phyloP scores from a whole-genome alignment of 2,797 vertebrate species.

The Coranthus polyacanthus region DNA sequence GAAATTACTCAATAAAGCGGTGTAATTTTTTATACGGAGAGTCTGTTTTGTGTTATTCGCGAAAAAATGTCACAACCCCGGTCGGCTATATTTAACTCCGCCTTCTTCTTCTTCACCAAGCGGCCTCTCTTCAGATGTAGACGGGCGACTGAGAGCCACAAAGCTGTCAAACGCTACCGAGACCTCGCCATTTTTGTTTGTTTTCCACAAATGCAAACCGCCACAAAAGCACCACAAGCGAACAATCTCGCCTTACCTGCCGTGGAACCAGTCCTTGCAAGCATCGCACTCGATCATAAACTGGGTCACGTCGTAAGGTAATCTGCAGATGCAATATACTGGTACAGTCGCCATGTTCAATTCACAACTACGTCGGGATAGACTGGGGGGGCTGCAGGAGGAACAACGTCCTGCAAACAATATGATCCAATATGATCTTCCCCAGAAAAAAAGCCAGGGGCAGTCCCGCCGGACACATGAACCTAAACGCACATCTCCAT shows the following conservation, averaged over 20 bases:
- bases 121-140: conserved; percentile 85
- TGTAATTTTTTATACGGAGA: conserved; percentile 25
- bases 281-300: conserved; percentile 99
- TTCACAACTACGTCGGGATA: conserved; percentile 89
- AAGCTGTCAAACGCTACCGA: conserved; percentile 81
- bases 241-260: conserved; percentile 88
- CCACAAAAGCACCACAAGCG: conserved; percentile 44
- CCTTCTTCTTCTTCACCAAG: conserved; percentile 87
- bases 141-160: conserved; percentile 80
- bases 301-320: conserved; percentile 99
- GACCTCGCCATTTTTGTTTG: conserved; percentile 74
- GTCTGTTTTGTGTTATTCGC: conserved; percentile 69
- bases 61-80: conserved; percentile 81
- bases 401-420: conserved; percentile 85
- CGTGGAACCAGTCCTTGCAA: conserved; percentile 99
- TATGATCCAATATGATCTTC: conserved; percentile 82
- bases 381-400: conserved; percentile 83
- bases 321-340: conserved; percentile 98
- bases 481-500: conserved; percentile 69
- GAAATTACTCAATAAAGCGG: conserved; percentile 6
- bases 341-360: conserved; percentile 99
- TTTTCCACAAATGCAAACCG: conserved; percentile 63
- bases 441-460: conserved; percentile 79
- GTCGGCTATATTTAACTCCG: conserved; percentile 83
- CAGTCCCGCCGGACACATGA: conserved; percentile 80